phyloP scores from a whole-genome alignment of 1,140 invertebrate genomes.

The Eupristina koningsbergeri region DNA sequence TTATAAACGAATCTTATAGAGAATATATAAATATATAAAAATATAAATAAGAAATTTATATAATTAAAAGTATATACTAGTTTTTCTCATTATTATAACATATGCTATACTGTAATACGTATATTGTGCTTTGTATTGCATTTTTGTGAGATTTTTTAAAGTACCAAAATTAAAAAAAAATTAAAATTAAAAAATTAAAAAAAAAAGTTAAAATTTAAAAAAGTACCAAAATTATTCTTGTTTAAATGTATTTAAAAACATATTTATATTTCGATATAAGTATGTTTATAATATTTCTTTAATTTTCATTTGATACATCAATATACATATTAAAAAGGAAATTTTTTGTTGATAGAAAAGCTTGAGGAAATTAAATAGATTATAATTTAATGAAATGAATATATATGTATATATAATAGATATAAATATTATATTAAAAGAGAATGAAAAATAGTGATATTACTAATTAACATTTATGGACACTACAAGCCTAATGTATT shows the following conservation, averaged over 20 bases:
- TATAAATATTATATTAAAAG: not conserved
- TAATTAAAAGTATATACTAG: not conserved
- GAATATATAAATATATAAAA: not conserved
- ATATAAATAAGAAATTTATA: not conserved
- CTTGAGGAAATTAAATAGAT: not conserved
- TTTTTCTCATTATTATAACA: not conserved
- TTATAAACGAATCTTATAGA: constrained; percentile 21
- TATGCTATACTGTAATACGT: not conserved
- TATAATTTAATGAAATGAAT: not conserved
- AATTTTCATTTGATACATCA: too few species aligned
- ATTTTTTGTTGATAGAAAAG: too few species aligned
- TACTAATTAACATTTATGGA: not conserved
- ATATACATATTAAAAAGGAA: not conserved
- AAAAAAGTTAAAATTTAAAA: too few species aligned
- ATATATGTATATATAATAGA: not conserved
- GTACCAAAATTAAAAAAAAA: too few species aligned
- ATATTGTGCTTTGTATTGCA: not conserved
- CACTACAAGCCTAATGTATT: not conserved
- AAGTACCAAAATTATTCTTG: too few species aligned
- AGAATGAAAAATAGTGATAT: not conserved
- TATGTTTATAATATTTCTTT: too few species aligned
- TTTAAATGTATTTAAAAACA: too few species aligned
- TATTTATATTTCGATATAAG: too few species aligned
- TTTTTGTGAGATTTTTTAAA: too few species aligned
- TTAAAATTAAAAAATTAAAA: too few species aligned